Percentiles rank a stretch among this genome's conserved stretches.
phyloP scores from a whole-genome alignment of 2,113 vertebrate species.

The Sorex araneus region DNA sequence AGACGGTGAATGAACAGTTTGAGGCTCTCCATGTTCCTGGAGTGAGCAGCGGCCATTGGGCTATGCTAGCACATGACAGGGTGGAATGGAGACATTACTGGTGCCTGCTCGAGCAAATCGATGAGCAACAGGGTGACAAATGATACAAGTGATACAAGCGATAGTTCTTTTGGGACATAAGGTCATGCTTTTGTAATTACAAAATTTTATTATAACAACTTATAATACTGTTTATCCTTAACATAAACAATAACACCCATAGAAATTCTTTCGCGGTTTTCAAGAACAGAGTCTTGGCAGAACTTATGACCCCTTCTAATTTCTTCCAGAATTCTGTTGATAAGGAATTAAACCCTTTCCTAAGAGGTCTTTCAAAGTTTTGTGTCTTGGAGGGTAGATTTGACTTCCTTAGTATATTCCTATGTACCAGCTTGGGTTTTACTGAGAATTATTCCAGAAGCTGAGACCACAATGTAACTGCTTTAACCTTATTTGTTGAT shows the following conservation, averaged over 20 bases:
- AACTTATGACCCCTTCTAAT: background rate
- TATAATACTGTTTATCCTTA: background rate
- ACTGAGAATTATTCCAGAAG: background rate
- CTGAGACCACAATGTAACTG: background rate
- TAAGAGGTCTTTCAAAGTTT: background rate
- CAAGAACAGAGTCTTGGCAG: background rate
- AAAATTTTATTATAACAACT: background rate
- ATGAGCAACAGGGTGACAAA: too few relatives aligned
- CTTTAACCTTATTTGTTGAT: background rate
- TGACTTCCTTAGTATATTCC: background rate
- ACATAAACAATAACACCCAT: background rate
- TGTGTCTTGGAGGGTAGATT: background rate
- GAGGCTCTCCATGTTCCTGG: too few relatives aligned
- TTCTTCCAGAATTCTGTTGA: background rate
- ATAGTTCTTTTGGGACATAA: background rate
- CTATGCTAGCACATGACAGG: too few relatives aligned
- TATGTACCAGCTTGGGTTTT: background rate
- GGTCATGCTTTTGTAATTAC: background rate
- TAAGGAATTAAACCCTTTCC: background rate
- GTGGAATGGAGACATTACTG: too few relatives aligned
- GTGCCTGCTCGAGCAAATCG: too few relatives aligned
- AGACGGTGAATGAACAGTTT: too few relatives aligned
- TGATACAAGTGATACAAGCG: too few relatives aligned
- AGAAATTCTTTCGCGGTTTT: background rate
- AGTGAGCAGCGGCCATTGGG: too few relatives aligned